Evolutionary conservation across 2,888 invertebrate species (phyloP).

Genomic region (Drosophila emarginata): DNA sequence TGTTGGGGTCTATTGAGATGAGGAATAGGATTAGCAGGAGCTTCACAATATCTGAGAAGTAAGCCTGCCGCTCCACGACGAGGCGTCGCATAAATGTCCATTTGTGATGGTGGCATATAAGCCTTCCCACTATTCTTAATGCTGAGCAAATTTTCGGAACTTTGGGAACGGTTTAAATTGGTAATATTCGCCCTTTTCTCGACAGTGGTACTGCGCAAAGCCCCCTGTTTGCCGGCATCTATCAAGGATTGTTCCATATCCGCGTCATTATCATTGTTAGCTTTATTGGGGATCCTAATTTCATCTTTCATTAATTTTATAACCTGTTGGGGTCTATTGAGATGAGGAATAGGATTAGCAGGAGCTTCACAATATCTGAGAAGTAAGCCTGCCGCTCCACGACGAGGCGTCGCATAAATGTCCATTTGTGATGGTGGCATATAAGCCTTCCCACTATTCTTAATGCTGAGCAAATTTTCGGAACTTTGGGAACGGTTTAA

Average conservation of each 20-base stretch:
- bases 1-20: conserved; percentile 68
- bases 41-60: too few relatives aligned
- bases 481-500: conserved; percentile 92
- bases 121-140: too few relatives aligned
- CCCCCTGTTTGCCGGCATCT: too few relatives aligned
- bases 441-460: too few relatives aligned
- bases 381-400: too few relatives aligned
- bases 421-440: conserved; percentile 84
- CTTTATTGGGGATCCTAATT: conserved; percentile 94
- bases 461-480: conserved; percentile 81
- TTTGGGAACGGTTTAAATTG: conserved; percentile 89
- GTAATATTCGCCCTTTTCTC: too few relatives aligned
- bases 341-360: too few relatives aligned
- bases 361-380: too few relatives aligned
- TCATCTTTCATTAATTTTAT: too few relatives aligned
- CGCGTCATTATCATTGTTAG: conserved; percentile 93
- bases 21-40: too few relatives aligned
- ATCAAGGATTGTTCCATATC: too few relatives aligned
- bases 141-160: conserved; percentile 85
- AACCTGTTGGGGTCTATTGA: conserved; percentile 82
- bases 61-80: conserved; percentile 81
- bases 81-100: conserved; percentile 92
- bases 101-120: conserved; percentile 53
- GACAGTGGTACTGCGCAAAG: too few relatives aligned
- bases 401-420: conserved; percentile 90